Conservation (phyloP, 2,888 invertebrate species). For the Baccha elongata region DNA sequence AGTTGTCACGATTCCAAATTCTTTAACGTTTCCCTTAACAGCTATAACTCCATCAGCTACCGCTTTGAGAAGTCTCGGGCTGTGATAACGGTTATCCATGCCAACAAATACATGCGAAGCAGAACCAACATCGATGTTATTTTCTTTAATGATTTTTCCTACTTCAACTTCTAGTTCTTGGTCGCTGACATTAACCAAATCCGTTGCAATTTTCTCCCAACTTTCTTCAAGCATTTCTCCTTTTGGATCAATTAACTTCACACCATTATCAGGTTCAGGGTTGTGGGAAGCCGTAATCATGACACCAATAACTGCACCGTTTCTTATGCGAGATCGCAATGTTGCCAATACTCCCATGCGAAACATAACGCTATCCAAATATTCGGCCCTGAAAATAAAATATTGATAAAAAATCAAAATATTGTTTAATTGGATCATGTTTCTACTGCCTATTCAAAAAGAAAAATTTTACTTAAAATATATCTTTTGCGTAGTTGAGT, state of each 20-base stretch:
- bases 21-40: slow-evolving; percentile 88
- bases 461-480: no score
- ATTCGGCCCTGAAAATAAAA: slow-evolving; percentile 90
- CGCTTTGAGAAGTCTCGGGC: slow-evolving; percentile 89
- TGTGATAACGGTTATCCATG: slow-evolving; percentile 87
- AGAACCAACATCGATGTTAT: slow-evolving; percentile 88
- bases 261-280: slow-evolving; percentile 97
- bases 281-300: slow-evolving; percentile 99
- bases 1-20: slow-evolving; percentile 96
- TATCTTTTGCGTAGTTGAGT: no score
- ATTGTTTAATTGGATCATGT: no score
- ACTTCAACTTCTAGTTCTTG: slow-evolving; percentile 88
- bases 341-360: slow-evolving; percentile 97
- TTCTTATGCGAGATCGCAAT: slow-evolving; percentile 91
- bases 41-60: slow-evolving; percentile 92
- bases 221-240: slow-evolving; percentile 97
- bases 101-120: slow-evolving; percentile 91
- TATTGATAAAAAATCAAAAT: no score
- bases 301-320: slow-evolving; percentile 95
- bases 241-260: slow-evolving; percentile 96
- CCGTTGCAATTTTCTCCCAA: slow-evolving; percentile 96
- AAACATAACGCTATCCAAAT: slow-evolving; percentile 95
- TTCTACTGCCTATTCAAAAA: no score
- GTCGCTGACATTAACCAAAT: slow-evolving; percentile 92
- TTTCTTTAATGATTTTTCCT: slow-evolving; percentile 87